Evolutionary conservation across 2,797 vertebrate species (phyloP).

Genomic region (Enteromius fasciolatus): DNA sequence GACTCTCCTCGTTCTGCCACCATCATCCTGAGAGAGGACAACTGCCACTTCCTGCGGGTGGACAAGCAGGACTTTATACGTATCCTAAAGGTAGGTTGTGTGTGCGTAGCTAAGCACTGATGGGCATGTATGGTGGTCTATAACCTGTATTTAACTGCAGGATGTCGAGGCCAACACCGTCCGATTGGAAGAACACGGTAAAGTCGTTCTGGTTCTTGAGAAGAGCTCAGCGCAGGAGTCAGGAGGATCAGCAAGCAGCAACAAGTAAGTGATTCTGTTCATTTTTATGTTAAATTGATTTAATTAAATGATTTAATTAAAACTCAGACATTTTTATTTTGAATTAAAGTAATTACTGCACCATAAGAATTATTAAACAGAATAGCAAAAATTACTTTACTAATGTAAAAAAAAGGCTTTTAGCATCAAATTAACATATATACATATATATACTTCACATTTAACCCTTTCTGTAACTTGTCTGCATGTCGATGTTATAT

Average conservation of each 20-base stretch:
- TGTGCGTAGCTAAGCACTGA: background rate
- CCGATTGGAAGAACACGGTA: conserved; percentile 93
- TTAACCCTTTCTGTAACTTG: too few relatives aligned
- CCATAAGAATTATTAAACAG: too few relatives aligned
- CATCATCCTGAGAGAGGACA: conserved; percentile 92
- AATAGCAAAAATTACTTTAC: background rate
- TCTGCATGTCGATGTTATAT: background rate
- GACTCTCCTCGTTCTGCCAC: conserved; percentile 91
- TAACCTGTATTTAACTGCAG: conserved; percentile 67
- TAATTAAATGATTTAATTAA: background rate
- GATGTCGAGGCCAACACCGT: conserved; percentile 96
- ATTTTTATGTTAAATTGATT: conserved; percentile 10
- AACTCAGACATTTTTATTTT: background rate
- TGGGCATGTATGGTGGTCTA: background rate
- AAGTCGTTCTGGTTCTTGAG: conserved; percentile 92
- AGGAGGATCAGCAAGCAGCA: conserved; percentile 69
- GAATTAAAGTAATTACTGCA: too few relatives aligned
- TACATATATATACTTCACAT: too few relatives aligned
- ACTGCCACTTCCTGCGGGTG: conserved; percentile 93
- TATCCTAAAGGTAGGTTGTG: conserved; percentile 87
- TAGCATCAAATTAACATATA: background rate
- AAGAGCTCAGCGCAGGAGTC: conserved; percentile 75
- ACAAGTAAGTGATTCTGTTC: conserved; percentile 73
- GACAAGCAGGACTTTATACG: conserved; percentile 95
- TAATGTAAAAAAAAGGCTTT: background rate